Evolutionary conservation across 2,113 vertebrate species (phyloP), one percentile per base, ranked within the genome.

Genomic region (Ctenomys sociabilis): DNA sequence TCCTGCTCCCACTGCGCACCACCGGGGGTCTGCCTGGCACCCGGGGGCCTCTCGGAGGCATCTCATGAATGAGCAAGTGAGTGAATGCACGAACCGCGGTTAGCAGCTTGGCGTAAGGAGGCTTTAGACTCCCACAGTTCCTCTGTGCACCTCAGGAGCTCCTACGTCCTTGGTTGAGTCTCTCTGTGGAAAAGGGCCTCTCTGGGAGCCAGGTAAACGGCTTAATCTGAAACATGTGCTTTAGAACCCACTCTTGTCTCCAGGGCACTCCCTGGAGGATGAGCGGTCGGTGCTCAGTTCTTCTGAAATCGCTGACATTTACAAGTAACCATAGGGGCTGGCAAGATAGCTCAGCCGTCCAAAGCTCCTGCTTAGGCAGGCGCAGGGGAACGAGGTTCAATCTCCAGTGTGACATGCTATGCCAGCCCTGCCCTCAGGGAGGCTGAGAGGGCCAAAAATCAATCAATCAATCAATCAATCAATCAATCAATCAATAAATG

Each of bases 271-370:
- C 35, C 90, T 3, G 30, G 5, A 57, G 64, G 91, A 61, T 52
- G 22, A 88, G 3, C 30, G 1, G 40, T 13, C 24, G 19, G 11
- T 11, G 35, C 35, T 73, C 8, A 19, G 45, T 70, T 84, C 68
- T 72, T n/a, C n/a, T 77, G n/a, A 86, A 83, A 90, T 83, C 70
- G n/a, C 57, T 88, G 54, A 61, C n/a, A 43, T 52, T 89, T 96
- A 16, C 30, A 93, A 57, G 61, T 54, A 87, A 83, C 77, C 49
- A 11, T 72, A 57, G 54, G 54, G 54, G 54, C 54, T 17, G 17
- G 54, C 17, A 5, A 57, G 54, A 57, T 57, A 57, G 54, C 54
- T 57, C 54, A 57, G 54, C 16, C 3, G 54, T 16, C 54, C 19
- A 57, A 17, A 57, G 54, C 17, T 19, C 14, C 54, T 19, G 54